A percentile compares a stretch with the other conserved stretches of the same genome.
Conservation (phyloP, 2,888 invertebrate genomes). For the Tetranychus piercei region DNA sequence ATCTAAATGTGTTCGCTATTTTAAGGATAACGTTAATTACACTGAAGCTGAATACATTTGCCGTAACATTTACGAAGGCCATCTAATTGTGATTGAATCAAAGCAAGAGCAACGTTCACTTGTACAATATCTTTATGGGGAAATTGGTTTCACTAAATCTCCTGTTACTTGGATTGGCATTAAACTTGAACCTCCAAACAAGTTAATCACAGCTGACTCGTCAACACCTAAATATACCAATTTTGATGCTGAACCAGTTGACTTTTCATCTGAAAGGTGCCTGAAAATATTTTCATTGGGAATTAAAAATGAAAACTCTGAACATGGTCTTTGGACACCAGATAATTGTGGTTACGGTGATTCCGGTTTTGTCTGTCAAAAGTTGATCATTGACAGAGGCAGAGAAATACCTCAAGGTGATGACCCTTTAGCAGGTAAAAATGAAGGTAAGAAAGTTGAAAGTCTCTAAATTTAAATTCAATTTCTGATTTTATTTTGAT, state of each 20-base stretch:
- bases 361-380: conserved; percentile 13
- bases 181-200: neutral
- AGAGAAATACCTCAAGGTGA: neutral
- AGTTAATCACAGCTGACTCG: neutral
- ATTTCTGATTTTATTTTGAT: neutral
- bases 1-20: conserved; percentile 9
- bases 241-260: conserved; percentile 5
- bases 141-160: neutral
- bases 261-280: conserved; percentile 3
- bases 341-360: conserved; percentile 8
- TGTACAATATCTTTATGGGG: neutral
- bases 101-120: conserved; percentile 2
- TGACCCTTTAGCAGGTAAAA: conserved; percentile 3
- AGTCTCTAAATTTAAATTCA: neutral
- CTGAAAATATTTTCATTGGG: conserved; percentile 6
- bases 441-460: neutral
- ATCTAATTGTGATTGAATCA: conserved; percentile 9
- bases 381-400: neutral
- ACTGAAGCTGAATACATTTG: conserved; percentile 13
- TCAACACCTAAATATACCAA: neutral
- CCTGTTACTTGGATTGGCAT: conserved; percentile 13
- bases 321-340: conserved; percentile 6
- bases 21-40: conserved; percentile 5
- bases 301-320: neutral
- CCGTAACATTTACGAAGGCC: conserved; percentile 4